These are phyloP conservation scores for Caracal caracal DNA, from an alignment of 2,113 vertebrate genomes.

Conservation along the genomic window DNA sequence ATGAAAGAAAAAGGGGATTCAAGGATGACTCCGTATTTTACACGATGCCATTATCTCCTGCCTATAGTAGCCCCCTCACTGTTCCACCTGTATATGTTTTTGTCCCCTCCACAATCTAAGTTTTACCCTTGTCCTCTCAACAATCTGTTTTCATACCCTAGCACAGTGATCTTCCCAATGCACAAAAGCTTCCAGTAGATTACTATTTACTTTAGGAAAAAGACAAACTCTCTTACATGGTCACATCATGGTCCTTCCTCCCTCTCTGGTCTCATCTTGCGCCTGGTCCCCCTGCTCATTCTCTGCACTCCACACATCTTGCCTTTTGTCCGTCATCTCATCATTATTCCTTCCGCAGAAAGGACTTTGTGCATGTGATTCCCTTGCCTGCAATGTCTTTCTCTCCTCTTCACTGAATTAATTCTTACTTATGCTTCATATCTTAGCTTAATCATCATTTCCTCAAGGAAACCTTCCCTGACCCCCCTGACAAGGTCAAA, in stretches of 20 bases:
- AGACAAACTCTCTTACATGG: background rate
- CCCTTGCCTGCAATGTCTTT: background rate
- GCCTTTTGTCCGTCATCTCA: background rate
- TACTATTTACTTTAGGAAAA: background rate
- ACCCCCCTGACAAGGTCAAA: background rate
- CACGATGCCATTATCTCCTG: background rate
- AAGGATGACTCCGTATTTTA: background rate
- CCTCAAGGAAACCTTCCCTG: background rate
- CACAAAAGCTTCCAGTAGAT: background rate
- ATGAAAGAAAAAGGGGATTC: background rate
- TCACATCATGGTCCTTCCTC: background rate
- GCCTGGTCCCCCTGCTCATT: background rate
- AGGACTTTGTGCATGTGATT: background rate
- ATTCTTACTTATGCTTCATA: conserved; percentile 22
- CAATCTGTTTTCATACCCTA: background rate
- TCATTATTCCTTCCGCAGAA: background rate
- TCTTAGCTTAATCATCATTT: background rate
- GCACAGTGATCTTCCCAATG: background rate
- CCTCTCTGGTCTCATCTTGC: background rate
- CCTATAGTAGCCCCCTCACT: background rate
- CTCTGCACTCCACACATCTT: background rate
- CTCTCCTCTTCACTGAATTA: background rate
- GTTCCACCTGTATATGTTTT: background rate
- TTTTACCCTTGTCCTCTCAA: background rate
- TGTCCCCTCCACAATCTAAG: background rate